Evolutionary conservation across 2,113 vertebrate species (phyloP), one percentile per base, ranked within the genome.

Genomic region (Morone saxatilis): DNA sequence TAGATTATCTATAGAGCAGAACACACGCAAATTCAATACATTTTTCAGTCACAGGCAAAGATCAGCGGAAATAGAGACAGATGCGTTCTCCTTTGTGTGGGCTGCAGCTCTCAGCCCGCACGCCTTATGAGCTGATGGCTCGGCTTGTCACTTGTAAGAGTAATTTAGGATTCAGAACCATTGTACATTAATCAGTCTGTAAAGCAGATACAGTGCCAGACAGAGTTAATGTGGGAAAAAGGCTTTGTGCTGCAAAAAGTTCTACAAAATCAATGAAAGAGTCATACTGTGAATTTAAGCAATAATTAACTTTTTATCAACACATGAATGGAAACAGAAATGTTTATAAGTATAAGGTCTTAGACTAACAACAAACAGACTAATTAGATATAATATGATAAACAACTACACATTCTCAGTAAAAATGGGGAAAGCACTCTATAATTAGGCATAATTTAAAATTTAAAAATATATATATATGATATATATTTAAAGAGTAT

Each of bases 1-100:
- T 43, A 38, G 25, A 60, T 82, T 12, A n/a, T 45, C 13, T 71
- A 13, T 17, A 17, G 41, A 81, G 57, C 56, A 36, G 57, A 81
- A 54, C 41, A 36, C 20, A 76, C 80, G 54, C 50, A 77, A 65
- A 81, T 70, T 20, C n/a, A 22, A 31, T 43, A 7, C 22, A 19
- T 77, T 57, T 71, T 25, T 36, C 61, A 66, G n/a, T 60, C 17
- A 0, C 60, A 11, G n/a, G 47, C 22, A 60, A 61, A 50, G 25
- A 73, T 57, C 38, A 75, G 20, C 1, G 0, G 76, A 40, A 85
- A 71, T 43, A 60, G n/a, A 75, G 71, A 80, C 45, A 19, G 56
- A 79, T 75, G 53, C 41, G 47, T 40, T 56, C 12, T 22, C 41
- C 50, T 59, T 71, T 70, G 31, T 43, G 13, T 5, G 8, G 25